Percentiles rank a stretch among this genome's conserved stretches.
phyloP scores from a whole-genome alignment of 2,113 vertebrate species.

The Cisticola juncidis region DNA sequence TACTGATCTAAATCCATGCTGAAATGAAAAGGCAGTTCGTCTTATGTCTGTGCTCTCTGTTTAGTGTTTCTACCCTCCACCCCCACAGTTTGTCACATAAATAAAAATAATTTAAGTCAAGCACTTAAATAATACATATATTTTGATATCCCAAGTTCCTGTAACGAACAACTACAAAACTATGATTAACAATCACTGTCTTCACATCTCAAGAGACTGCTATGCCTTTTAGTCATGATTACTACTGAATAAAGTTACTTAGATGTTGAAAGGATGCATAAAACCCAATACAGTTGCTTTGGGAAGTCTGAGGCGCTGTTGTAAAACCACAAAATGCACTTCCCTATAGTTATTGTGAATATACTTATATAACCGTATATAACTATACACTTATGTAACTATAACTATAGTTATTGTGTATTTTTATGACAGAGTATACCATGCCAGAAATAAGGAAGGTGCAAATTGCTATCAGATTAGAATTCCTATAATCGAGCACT shows the following conservation, averaged over 20 bases:
- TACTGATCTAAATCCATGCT: neutral
- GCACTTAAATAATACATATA: neutral
- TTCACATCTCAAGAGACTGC: neutral
- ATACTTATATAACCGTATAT: too few species aligned
- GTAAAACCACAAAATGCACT: neutral
- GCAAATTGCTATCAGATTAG: neutral
- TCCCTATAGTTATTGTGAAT: neutral
- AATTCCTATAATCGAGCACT: neutral
- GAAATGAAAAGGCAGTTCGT: neutral
- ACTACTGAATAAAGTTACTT: slow-evolving; percentile 13
- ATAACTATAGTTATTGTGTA: neutral
- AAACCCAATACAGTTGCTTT: neutral
- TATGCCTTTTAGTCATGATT: slow-evolving; percentile 8
- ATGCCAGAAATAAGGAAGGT: neutral
- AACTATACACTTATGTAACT: too few species aligned
- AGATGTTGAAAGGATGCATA: neutral
- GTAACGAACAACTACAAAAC: neutral
- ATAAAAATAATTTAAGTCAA: neutral
- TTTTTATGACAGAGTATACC: neutral
- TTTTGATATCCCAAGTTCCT: neutral
- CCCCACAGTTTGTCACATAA: neutral
- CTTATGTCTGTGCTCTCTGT: neutral
- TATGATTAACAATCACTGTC: slow-evolving; percentile 18
- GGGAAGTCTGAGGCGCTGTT: neutral
- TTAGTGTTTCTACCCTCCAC: neutral